Evolutionary conservation across 2,888 invertebrate species (phyloP), one percentile per base, ranked within the genome.

Genomic region (Geotrupes spiniger): DNA sequence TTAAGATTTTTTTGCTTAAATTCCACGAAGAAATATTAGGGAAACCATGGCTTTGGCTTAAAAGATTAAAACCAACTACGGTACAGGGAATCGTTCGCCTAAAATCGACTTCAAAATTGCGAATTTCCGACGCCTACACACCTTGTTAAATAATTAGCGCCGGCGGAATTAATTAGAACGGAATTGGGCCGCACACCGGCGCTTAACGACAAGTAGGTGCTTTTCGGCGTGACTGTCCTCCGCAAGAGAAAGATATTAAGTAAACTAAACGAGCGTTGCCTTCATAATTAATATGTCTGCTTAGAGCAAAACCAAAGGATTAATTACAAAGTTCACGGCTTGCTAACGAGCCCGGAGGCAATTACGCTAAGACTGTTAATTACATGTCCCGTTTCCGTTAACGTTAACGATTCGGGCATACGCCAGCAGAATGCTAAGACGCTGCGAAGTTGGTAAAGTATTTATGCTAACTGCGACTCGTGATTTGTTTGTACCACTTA

Each of bases 291-390:
- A 72, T 71, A 71, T 70, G 70, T 71, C 70, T 71, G 68, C 71
- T 70, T 70, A 68, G 61, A 66, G 69, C 69, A 64, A 71, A 73
- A 71, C 74, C 72, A 70, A 71, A 72, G 73, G 73, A 74, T 74
- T 74, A 74, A 74, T 74, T 74, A 73, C 73, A 69, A 73, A 74
- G 73, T 74, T 74, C 74, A 74, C 73, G 72, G 73, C 73, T 74
- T 73, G 73, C 73, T 74, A 74, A 74, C 73, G 73, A 73, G 73
- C 70, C 73, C 71, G 65, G 70, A 71, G 73, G 73, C 73, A 74
- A 74, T 74, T 74, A 74, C 68, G 70, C 67, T 71, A 72, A 72
- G 73, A 68, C 73, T 72, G 73, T 74, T 74, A 74, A 74, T 74
- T 74, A 72, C 71, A 68, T 67, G 69, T 66, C 67, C 66, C 54